Percentiles rank a stretch among this genome's conserved stretches.
Evolutionary conservation across 2,888 invertebrate genomes (phyloP).

Genomic region (Acanthococcus lagerstroemiae): DNA sequence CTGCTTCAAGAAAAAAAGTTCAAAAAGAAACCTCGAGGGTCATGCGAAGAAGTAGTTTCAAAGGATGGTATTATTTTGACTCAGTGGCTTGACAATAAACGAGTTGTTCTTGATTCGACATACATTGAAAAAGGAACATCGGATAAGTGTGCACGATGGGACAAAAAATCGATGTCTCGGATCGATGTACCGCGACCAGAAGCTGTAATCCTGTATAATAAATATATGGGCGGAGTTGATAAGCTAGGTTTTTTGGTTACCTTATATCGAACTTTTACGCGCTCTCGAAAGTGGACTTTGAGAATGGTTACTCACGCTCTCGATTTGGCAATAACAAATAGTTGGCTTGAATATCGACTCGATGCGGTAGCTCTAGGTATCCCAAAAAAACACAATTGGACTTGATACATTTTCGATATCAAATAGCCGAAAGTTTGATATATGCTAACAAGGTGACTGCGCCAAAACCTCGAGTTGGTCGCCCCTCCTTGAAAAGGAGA

Average conservation of each 20-base stretch:
- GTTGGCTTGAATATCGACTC: conserved; percentile 32
- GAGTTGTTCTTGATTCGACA: conserved; percentile 25
- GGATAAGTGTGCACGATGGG: conserved; percentile 30
- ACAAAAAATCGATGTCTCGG: conserved; percentile 20
- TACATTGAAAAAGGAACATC: conserved; percentile 23
- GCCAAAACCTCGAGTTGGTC: conserved; percentile 19
- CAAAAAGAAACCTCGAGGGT: conserved; percentile 28
- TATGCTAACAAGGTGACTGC: conserved; percentile 6
- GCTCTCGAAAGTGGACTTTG: conserved; percentile 34
- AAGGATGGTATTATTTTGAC: conserved; percentile 29
- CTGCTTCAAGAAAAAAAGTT: conserved; percentile 16
- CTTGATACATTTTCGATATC: conserved; percentile 26
- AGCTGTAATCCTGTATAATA: conserved; percentile 31
- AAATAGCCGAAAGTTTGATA: conserved; percentile 23
- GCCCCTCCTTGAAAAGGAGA: not conserved
- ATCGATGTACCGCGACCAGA: conserved; percentile 29
- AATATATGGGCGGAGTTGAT: conserved; percentile 34
- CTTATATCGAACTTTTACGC: conserved; percentile 31
- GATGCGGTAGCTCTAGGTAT: conserved; percentile 20
- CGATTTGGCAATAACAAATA: conserved; percentile 32
- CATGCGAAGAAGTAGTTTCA: conserved; percentile 9
- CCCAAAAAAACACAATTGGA: too few relatives aligned
- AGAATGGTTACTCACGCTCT: conserved; percentile 32
- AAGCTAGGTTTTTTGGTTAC: conserved; percentile 31
- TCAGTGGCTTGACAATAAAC: conserved; percentile 32